These are phyloP conservation scores for Synergus itoensis DNA, from an alignment of 2,888 invertebrate species.

Conservation along the genomic window DNA sequence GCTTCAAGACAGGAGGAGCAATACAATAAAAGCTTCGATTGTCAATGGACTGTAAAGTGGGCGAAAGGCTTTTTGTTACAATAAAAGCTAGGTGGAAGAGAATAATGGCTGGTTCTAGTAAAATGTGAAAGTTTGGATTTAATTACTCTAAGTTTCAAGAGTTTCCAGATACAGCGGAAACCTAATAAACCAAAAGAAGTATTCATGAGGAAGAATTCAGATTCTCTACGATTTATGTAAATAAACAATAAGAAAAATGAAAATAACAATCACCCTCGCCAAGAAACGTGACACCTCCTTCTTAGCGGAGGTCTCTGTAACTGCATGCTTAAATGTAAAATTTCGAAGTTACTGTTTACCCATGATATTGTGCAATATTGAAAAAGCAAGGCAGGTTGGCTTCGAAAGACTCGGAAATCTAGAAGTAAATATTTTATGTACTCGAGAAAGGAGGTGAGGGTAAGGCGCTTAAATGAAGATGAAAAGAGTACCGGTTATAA, in stretches of 20 bases:
- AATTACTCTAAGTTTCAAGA: constrained; percentile 34
- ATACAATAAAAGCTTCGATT: constrained; percentile 5
- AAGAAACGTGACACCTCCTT: too few relatives aligned
- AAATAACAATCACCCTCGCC: too few relatives aligned
- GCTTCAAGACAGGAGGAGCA: not conserved
- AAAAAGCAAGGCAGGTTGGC: constrained; percentile 7
- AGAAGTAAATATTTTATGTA: constrained; percentile 27
- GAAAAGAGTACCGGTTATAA: constrained; percentile 29
- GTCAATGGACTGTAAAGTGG: constrained; percentile 21
- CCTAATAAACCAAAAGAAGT: not conserved
- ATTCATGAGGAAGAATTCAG: not conserved
- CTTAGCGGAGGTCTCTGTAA: too few relatives aligned
- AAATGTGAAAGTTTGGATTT: constrained; percentile 8
- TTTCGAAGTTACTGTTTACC: not conserved
- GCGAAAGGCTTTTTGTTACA: not conserved
- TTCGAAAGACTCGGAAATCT: constrained; percentile 16
- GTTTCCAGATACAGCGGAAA: constrained; percentile 1
- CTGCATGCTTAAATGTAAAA: not conserved
- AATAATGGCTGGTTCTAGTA: not conserved
- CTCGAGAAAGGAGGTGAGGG: not conserved
- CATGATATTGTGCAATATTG: constrained; percentile 11
- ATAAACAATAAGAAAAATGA: too few relatives aligned
- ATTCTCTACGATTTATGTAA: not conserved
- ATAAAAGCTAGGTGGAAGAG: constrained; percentile 4
- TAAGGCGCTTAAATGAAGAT: constrained; percentile 36